Percentiles rank a stretch among this genome's conserved stretches.
phyloP scores from a whole-genome alignment of 2,888 invertebrate genomes.

The Drosophila falleni region DNA sequence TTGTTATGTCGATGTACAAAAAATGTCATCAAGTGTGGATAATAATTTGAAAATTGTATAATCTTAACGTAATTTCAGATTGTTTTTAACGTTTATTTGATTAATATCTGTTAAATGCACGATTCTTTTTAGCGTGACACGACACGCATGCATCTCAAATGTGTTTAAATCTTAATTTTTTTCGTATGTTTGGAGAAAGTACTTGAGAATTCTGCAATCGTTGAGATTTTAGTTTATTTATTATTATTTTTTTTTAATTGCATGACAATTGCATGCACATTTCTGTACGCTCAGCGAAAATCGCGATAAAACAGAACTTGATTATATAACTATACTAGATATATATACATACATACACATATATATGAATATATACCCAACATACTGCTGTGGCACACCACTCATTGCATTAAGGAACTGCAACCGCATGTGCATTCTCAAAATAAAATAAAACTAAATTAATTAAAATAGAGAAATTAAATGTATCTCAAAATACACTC shows the following conservation, averaged over 20 bases:
- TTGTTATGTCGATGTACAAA: too few relatives aligned
- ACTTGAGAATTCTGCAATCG: slow-evolving; percentile 1
- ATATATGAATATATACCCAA: slow-evolving; percentile 16
- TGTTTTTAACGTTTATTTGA: background rate
- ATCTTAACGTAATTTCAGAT: background rate
- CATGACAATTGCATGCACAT: background rate
- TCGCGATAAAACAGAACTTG: slow-evolving; percentile 8
- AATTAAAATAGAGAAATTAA: background rate
- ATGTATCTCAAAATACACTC: slow-evolving; percentile 10
- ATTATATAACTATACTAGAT: slow-evolving; percentile 19
- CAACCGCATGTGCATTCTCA: slow-evolving; percentile 38
- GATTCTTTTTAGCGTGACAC: background rate
- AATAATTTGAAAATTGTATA: too few relatives aligned
- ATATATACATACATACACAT: slow-evolving; percentile 13
- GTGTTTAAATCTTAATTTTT: background rate
- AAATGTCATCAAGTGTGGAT: too few relatives aligned
- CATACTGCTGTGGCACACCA: slow-evolving; percentile 32
- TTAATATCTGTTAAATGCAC: background rate
- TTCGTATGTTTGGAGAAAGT: background rate
- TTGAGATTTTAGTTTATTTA: background rate
- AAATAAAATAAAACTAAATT: too few relatives aligned
- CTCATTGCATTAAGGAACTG: slow-evolving; percentile 46
- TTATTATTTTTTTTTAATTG: background rate
- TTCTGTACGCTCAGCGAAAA: slow-evolving; percentile 12
- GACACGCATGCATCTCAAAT: slow-evolving; percentile 8